Base-by-base conservation (phyloP, 2,888 invertebrate species). In the Trilocha varians region DNA sequence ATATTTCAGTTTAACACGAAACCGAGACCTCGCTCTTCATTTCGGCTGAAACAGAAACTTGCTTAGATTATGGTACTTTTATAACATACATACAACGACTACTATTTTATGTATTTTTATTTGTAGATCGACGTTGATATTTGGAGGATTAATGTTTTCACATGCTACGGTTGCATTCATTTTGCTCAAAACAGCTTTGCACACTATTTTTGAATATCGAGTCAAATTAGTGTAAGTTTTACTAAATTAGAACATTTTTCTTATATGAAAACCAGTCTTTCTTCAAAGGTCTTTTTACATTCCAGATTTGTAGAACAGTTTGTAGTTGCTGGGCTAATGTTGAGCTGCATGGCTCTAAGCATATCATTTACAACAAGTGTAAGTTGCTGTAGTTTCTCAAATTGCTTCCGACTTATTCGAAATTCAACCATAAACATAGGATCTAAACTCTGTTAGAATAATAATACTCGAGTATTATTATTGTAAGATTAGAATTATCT, bases 191-290 rank as follows among this genome's bases (percentile, higher is more conserved):
- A 70, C 78, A 11, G 76, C 74, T 9, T 48, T 84, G 34, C 84
- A 85, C 44, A 76, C 61, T 39, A 82, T 86, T 49, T 84, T 83
- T 49, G 86, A 83, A 54, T 84, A 78, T 50, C 70, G 56, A 58
- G 78, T 82, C 4, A 75, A 74, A 71, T 59, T 85, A 45, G 70
- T 83, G 82, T 83, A 58, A 74, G 84, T 74, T 43, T 15, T 32
- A 9, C 16, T 34, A 11, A 2, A 2, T 5, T 25, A n/a, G n/a
- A n/a, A n/a, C n/a, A n/a, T n/a, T n/a, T n/a, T n/a, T n/a, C n/a
- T n/a, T n/a, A n/a, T n/a, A n/a, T n/a, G n/a, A n/a, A n/a, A n/a
- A n/a, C n/a, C n/a, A n/a, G n/a, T n/a, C n/a, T n/a, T n/a, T n/a
- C n/a, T n/a, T n/a, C n/a, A n/a, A n/a, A n/a, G n/a, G n/a, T n/a